Conservation (phyloP, 30 jellyfish, hydroid and myxozoan species). For the Hydractinia echinata region DNA sequence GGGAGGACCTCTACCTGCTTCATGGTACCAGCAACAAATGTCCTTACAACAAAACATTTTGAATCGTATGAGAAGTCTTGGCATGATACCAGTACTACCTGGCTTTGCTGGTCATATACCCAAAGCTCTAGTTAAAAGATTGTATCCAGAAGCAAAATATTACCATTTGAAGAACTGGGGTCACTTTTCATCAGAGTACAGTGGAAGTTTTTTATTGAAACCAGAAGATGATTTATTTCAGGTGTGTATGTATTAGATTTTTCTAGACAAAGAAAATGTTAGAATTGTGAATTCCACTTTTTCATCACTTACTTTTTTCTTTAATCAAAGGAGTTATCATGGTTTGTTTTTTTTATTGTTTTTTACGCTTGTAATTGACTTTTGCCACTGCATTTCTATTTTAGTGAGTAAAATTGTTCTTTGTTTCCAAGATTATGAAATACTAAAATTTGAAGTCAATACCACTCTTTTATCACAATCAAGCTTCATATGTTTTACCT, state of each 20-base stretch:
- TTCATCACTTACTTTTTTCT: too few relatives aligned
- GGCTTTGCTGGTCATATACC: conserved; percentile 99
- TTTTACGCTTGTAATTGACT: neutral
- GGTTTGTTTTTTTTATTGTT: too few relatives aligned
- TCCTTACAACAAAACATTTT: conserved; percentile 70
- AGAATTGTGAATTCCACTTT: too few relatives aligned
- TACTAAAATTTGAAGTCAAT: too few relatives aligned
- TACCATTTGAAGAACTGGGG: conserved; percentile 68
- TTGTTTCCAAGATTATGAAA: too few relatives aligned
- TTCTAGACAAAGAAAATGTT: too few relatives aligned
- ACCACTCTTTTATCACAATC: too few relatives aligned
- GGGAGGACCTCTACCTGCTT: conserved; percentile 96
- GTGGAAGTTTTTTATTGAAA: conserved; percentile 77
- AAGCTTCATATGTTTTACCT: too few relatives aligned
- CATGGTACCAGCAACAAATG: conserved; percentile 74
- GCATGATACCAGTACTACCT: conserved; percentile 98
- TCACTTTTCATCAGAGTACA: conserved; percentile 52
- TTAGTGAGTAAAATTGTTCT: neutral
- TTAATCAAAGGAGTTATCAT: too few relatives aligned
- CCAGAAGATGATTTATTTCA: conserved; percentile 81
- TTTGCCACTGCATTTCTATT: neutral
- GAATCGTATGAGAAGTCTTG: conserved; percentile 80
- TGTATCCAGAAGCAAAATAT: conserved; percentile 65
- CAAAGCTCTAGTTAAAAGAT: conserved; percentile 45
- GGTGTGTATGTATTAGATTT: conserved; percentile 25